Evolutionary conservation across 2,888 invertebrate genomes (phyloP), one percentile per base, ranked within the genome.

Genomic region (Lasioglossum oenotherae): DNA sequence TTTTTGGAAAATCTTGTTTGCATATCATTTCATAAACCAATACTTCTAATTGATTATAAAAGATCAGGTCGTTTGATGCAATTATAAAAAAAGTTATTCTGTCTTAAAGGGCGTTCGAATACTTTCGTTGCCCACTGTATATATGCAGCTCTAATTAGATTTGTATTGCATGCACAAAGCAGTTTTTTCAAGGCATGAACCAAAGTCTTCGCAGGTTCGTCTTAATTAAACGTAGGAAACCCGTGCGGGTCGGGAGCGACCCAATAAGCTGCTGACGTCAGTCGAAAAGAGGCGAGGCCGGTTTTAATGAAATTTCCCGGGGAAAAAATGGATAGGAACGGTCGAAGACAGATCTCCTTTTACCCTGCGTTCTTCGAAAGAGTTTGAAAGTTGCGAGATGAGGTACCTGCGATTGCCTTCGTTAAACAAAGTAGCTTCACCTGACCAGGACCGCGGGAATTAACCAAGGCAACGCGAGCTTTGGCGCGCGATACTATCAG

Each of bases 381-480:
- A 71, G 41, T 76, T 81, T 31, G 14, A 35, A 81, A 86, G 80
- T 83, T 78, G 72, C 77, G 80, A 77, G 81, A 83, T 77, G 86
- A 86, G 86, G 77, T 81, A 86, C 81, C 86, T 77, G 60, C 71
- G 49, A 79, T 87, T 83, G 35, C 76, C 76, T 86, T 87, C 80
- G 86, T 86, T 82, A 86, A 82, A 38, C 57, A 14, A 57, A 76
- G 69, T 81, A 38, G 53, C 72, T 71, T 73, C 72, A 38, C 76
- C 57, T 49, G 49, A 57, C 27, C 10, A 6, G 10, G 41, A 41
- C n/a, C 10, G 6, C 35, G 64, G 64, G 23, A 46, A 64, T 23
- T 64, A 71, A 41, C 71, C 71, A n/a, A 12, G 14, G 71, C 23
- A 41, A 71, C 71, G 71, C 41, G 71, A 23, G 38, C 23, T 41